Base-by-base conservation (phyloP, 2,113 vertebrate genomes). In the Chascanopsetta lugubris region DNA sequence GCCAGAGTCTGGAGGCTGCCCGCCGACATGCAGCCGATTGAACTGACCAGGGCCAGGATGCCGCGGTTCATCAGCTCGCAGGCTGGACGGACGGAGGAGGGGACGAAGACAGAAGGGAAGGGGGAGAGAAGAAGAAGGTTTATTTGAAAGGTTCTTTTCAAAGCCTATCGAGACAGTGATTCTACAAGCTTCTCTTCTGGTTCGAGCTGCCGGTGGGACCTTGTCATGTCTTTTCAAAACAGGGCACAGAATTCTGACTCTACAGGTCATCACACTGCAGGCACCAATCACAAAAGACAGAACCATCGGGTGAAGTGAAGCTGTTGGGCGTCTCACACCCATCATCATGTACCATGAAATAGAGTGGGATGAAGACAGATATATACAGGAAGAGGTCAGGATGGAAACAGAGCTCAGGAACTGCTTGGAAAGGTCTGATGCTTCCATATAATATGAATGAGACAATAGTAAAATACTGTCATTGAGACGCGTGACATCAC, bases 11-110 rank as follows among this genome's bases (percentile, higher is more conserved):
- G 96, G 53, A 99, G 94, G 13, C 96, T 97, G 8, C 96, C 94
- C 0, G 97, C 97, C 3, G 97, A 98, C 0, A 97, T 97, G 89
- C 97, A 99, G 66, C 97, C 95, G 2, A 98, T 97, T 55, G 97
- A 99, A 91, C 96, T 99, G 85, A 99, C 96, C 21, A 99, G 92
- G 42, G 97, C 97, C 86, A 99, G 85, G 88, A 99, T 99, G 49
- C 97, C 97, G 68, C 98, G 95, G 89, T 98, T 98, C 97, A 99
- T 99, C 80, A 99, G 93, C 88, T 99, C 97, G 64, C 97, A 99
- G 32, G 97, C 97, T 99, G 88, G 1, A 93, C 84, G 70, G 59
- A 80, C n/a, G 80, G 26, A 38, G 26, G 2, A 46, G 60, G 46
- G 6, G 48, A 18, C 40, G 21, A 36, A 21, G 22, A 29, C 51